Base-by-base conservation (phyloP, 2,888 invertebrate genomes). In the Athrips mouffetella region DNA sequence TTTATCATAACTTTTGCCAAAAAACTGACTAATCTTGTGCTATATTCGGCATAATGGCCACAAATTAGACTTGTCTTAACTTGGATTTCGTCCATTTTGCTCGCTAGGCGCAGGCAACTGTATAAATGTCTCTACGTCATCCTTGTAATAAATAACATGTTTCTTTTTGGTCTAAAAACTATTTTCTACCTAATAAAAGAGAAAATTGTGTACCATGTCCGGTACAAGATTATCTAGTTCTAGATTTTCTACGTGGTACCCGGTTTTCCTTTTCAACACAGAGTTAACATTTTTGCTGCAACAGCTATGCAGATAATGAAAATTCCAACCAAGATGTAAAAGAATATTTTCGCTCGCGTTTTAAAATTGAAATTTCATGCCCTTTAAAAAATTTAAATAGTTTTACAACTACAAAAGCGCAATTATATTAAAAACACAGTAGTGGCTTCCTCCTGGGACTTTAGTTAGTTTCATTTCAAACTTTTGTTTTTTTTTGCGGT, bases 221-320 rank as follows among this genome's bases (percentile, higher is more conserved):
- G 7, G 13, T 13, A 4, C 40, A 40, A n/a, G 23, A 20, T 40
- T 40, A 40, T 23, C 20, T 40, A 10, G 11, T 41, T 13, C 2
- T 15, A 11, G 7, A n/a, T 15, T 41, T 41, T 41, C 27, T 27
- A 16, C 20, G 21, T 10, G 3, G n/a, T 20, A 18, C 37, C n/a
- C 11, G 3, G 18, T 37, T 37, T 11, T 37, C 21, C 33, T 37
- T 37, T 18, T n/a, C 58, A 53, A 53, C 58, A 58, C 54, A 20
- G 27, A 42, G 6, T 41, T 16, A 18, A 29, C 10, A 29, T 42
- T 42, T 42, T 42, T 42, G 29, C 18, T 29, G n/a, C 16, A 27
- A 30, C 13, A 27, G 42, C 42, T 42, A 42, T 18, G 29, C 29
- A 29, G 42, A 18, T 29, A 42, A 42, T 42, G 29, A 18, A 41